phyloP scores from a whole-genome alignment of 2,888 invertebrate species.

The Drosophila siamana region DNA sequence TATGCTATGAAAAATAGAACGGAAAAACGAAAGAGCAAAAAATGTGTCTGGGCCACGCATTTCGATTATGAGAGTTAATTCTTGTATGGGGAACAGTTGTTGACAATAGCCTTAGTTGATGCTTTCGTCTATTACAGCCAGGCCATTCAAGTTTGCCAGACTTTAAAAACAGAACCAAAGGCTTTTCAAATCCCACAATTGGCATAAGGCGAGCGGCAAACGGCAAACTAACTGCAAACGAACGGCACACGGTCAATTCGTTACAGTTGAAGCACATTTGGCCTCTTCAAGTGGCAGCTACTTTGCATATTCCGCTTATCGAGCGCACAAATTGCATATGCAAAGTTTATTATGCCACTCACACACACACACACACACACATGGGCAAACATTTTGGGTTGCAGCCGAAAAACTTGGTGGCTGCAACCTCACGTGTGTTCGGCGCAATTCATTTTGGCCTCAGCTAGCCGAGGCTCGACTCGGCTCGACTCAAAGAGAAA shows the following conservation, averaged over 20 bases:
- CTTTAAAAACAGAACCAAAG: not conserved
- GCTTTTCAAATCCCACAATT: conserved; percentile 6
- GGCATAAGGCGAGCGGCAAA: too few species aligned
- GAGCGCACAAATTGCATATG: conserved; percentile 73
- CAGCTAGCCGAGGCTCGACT: conserved; percentile 25
- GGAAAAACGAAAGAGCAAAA: conserved; percentile 13
- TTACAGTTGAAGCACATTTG: conserved; percentile 13
- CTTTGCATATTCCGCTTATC: conserved; percentile 73
- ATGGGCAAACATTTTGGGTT: conserved; percentile 22
- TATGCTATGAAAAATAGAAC: conserved; percentile 36
- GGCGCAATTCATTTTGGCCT: conserved; percentile 67
- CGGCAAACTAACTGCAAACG: too few species aligned
- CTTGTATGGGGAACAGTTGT: conserved; percentile 66
- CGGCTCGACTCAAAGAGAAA: conserved; percentile 56
- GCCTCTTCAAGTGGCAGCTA: conserved; percentile 51
- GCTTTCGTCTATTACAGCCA: not conserved
- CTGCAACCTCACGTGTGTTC: conserved; percentile 37
- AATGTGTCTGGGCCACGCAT: conserved; percentile 60
- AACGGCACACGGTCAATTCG: conserved; percentile 44
- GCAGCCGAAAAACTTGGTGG: conserved; percentile 7
- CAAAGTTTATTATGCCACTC: conserved; percentile 62
- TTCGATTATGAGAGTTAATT: conserved; percentile 77
- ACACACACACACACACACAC: conserved; percentile 28
- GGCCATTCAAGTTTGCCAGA: not conserved
- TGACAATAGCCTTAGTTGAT: conserved; percentile 28